Base-by-base conservation (phyloP, 2,113 vertebrate genomes). In the Cephalopterus ornatus region DNA sequence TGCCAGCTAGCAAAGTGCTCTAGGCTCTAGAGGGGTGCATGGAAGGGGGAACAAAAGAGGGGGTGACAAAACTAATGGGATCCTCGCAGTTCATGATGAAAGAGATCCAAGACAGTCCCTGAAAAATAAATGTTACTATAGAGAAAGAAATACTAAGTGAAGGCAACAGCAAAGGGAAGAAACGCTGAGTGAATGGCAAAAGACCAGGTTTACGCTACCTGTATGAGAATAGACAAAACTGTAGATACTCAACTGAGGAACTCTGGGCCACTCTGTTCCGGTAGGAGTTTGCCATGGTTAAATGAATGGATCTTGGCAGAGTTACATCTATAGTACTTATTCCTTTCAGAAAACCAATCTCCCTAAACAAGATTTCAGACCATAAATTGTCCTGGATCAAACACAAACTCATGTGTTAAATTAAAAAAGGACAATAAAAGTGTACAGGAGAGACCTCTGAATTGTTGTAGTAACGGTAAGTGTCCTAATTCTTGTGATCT, bases 41-140 rank as follows among this genome's bases (percentile, higher is more conserved):
- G 1, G 39, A 35, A 22, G 0, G 0, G 30, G 14, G 53, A 14
- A 62, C 0, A 1, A 62, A 62, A 70, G 26, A 19, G 21, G 0
- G 0, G 17, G 9, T 61, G 16, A 47, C 0, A 1, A 76, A 62
- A 62, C 24, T 16, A 37, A 41, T 5, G 26, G 21, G 17, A 41
- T 42, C 11, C 30, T 56, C 47, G 27, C 30, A 72, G 47, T 41
- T 62, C 30, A 23, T 16, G 17, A 70, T 27, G 30, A 14, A 90
- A 70, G n/a, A 53, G 13, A 55, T 47, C 41, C 5, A 47, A 32
- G 30, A 55, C 9, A 70, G 8, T 41, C 9, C 35, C 17, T 35
- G 62, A 76, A 76, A 83, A 83, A 49, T 47, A 22, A 4, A 41
- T 35, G 4, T 14, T 70, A 7, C 11, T 35, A 37, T 8, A 49